Evolutionary conservation across 2,113 vertebrate genomes (phyloP), one percentile per base, ranked within the genome.

Genomic region (Eubucco bourcierii): DNA sequence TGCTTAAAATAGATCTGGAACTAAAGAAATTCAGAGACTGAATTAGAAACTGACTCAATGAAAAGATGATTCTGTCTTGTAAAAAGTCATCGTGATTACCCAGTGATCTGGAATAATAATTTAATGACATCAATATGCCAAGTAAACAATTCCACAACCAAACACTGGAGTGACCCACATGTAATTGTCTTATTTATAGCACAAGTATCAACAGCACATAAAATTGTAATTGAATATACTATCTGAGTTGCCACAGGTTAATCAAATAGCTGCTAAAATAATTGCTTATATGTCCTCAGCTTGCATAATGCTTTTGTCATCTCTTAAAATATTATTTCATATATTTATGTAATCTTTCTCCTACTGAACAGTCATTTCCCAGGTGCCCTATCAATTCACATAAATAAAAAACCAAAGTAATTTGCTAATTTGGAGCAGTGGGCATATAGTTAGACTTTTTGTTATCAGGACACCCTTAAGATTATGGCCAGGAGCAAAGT

Each of bases 1-100:
- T 67, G 60, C 78, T 95, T 83, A 88, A 96, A 95, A 94, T 87
- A 93, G 50, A 94, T 61, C 34, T 65, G 41, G 72, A 75, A 78
- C 25, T 70, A 81, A 95, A 78, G 50, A 50, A 93, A 88, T 39
- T 86, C 25, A 70, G 34, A 14, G 37, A 55, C 77, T 53, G 41
- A 96, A 88, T 95, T 94, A 96, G 90, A 91, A 86, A 34, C 76
- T 92, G 83, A 96, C 83, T 74, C 20, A 53, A 80, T 91, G 76
- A 90, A 82, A 81, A 84, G 53, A 79, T 77, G 55, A 78, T 82
- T 95, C 80, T 63, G 81, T 82, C 73, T 76, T 68, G 64, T 88
- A 84, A 87, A 88, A 90, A 90, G 31, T 29, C 58, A 53, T 16
- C n/a, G 25, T 79, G 80, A 95, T 93, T 66, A 86, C 46, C 71